These are phyloP conservation scores for Grus americana DNA, from an alignment of 2,113 vertebrate species.

Conservation along the genomic window DNA sequence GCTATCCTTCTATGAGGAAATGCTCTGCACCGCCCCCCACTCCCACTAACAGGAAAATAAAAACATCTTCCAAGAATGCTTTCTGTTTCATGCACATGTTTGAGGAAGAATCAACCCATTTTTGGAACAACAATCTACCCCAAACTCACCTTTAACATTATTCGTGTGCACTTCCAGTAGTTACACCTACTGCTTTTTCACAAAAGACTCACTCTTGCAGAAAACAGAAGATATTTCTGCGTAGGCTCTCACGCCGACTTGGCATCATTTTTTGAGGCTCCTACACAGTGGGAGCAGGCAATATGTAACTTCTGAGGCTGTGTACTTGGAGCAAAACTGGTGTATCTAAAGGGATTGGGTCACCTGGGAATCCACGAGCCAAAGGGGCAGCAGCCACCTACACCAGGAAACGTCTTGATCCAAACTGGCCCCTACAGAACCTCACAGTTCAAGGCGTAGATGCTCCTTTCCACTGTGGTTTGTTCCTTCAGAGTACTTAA, in stretches of 20 bases:
- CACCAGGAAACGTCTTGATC: not conserved
- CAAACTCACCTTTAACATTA: not conserved
- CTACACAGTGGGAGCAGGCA: not conserved
- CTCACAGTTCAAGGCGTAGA: not conserved
- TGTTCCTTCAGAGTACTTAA: not conserved
- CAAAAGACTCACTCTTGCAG: not conserved
- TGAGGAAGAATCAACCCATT: not conserved
- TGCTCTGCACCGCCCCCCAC: accelerated
- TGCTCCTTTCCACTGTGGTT: not conserved
- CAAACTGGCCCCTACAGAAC: not conserved
- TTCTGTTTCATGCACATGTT: not conserved
- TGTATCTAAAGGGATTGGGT: not conserved
- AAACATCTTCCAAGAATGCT: not conserved
- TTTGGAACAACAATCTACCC: not conserved
- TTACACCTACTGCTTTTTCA: not conserved
- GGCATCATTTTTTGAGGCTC: not conserved
- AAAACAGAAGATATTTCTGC: not conserved
- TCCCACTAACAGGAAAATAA: not conserved
- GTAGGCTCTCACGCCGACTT: accelerated
- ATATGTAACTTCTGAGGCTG: accelerated
- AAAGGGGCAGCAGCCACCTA: not conserved
- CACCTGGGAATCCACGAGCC: not conserved
- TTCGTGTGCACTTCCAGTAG: not conserved
- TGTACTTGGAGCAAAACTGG: not conserved
- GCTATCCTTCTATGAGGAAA: not conserved